Evolutionary conservation across 2,888 invertebrate species (phyloP), one percentile per base, ranked within the genome.

Genomic region (Drosophila demipolita): DNA sequence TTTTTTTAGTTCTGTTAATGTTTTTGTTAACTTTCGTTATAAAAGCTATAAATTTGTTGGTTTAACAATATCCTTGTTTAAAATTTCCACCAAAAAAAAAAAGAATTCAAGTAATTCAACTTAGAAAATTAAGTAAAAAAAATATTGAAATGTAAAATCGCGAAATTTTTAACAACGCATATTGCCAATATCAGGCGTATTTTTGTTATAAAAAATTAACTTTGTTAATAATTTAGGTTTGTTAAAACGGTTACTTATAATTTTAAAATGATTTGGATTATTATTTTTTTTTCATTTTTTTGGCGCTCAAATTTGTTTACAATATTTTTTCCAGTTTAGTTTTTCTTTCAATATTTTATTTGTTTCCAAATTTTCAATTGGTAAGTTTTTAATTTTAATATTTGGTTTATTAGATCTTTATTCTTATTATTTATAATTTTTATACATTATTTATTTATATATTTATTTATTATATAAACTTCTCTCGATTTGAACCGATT

Each of bases 11-110:
- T 78, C 66, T 66, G 73, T 88, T 86, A 52, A 49, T 66, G 87
- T 77, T 70, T 83, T 67, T 71, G 71, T 82, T 82, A 57, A 55
- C 57, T 76, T 75, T 67, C 67, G 65, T 80, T 88, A 83, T 71
- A 52, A 78, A 76, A 78, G 78, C 84, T 75, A 87, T 77, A 90
- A 90, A 90, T 90, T 90, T 90, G 89, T 90, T 90, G 89, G 89
- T 90, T 72, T 90, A 90, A 90, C 90, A 90, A 90, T 90, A 81
- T 85, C 66, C 80, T 85, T 78, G 89, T 80, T 67, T 38, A 89
- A 88, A 75, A 63, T 83, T 88, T 88, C 82, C 66, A 52, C 32
- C 49, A n/a, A 66, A 69, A 70, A 66, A 65, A 65, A 66, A 32
- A 33, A 62, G 4, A n/a, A 0, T 23, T 23, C 15, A 40, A 66